Percentiles rank a stretch among this genome's conserved stretches.
phyloP scores from a whole-genome alignment of 2,888 invertebrate genomes.

The Ormia ochracea region DNA sequence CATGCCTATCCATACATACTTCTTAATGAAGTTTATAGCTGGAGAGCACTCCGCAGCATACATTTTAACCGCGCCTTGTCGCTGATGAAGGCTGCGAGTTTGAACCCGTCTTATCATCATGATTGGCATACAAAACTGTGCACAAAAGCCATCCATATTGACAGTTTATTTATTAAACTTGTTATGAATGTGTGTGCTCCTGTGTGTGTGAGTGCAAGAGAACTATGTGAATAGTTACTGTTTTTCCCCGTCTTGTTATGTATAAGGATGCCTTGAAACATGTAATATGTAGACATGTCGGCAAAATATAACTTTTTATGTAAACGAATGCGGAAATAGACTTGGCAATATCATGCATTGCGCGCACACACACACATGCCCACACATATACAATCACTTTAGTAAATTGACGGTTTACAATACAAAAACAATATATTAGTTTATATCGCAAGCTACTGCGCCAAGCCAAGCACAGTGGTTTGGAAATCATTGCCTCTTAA shows the following conservation, averaged over 20 bases:
- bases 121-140: slow-evolving; percentile 23
- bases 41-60: background rate
- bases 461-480: slow-evolving; percentile 45
- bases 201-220: background rate
- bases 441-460: slow-evolving; percentile 11
- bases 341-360: slow-evolving; percentile 54
- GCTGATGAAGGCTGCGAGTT: no score
- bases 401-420: slow-evolving; percentile 56
- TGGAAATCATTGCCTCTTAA: background rate
- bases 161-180: slow-evolving; percentile 55
- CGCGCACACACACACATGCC: background rate
- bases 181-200: slow-evolving; percentile 25
- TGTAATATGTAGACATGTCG: background rate
- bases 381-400: slow-evolving; percentile 34
- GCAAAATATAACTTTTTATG: slow-evolving; percentile 19
- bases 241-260: background rate
- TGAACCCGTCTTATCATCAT: slow-evolving; percentile 10
- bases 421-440: slow-evolving; percentile 29
- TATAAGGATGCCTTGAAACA: slow-evolving; percentile 11
- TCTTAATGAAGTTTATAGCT: no score
- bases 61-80: no score
- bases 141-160: slow-evolving; percentile 38
- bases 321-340: slow-evolving; percentile 58
- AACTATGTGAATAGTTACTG: slow-evolving; percentile 22
- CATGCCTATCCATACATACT: no score